These are phyloP conservation scores for Tragelaphus strepsiceros DNA, from an alignment of 2,113 vertebrate species.

Conservation along the genomic window DNA sequence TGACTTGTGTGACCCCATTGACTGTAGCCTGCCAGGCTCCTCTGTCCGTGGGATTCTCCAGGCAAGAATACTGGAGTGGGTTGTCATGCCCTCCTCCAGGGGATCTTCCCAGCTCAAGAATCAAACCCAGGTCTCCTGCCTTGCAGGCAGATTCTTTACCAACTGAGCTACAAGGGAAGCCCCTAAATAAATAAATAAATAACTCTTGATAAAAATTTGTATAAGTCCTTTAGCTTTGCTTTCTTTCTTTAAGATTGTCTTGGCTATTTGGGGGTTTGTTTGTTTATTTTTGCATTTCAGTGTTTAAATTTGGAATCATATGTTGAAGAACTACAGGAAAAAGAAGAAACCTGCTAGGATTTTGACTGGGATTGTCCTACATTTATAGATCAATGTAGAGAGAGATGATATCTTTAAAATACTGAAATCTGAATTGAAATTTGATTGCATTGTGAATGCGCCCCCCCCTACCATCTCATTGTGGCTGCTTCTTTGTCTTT, in stretches of 20 bases:
- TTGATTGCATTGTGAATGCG: accelerated
- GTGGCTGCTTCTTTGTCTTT: neutral
- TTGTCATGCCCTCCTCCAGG: neutral
- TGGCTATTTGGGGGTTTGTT: neutral
- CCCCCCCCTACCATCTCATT: neutral
- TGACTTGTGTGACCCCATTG: accelerated
- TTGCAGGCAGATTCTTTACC: neutral
- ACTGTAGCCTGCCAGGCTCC: neutral
- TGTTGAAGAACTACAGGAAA: neutral
- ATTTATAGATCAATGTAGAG: neutral
- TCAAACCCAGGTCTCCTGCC: neutral
- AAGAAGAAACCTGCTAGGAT: neutral
- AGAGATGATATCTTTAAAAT: neutral
- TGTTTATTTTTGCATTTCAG: neutral
- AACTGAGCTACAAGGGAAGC: neutral
- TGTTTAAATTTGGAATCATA: neutral
- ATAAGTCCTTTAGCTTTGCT: neutral
- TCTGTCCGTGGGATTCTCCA: neutral
- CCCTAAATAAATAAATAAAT: neutral
- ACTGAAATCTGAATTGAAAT: neutral
- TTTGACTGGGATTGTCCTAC: neutral
- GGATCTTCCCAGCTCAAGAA: neutral
- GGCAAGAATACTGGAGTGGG: neutral
- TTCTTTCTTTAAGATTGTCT: neutral
- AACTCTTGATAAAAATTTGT: neutral